Base-by-base conservation (phyloP, 1,140 invertebrate species). In the Sycophila sp. region DNA sequence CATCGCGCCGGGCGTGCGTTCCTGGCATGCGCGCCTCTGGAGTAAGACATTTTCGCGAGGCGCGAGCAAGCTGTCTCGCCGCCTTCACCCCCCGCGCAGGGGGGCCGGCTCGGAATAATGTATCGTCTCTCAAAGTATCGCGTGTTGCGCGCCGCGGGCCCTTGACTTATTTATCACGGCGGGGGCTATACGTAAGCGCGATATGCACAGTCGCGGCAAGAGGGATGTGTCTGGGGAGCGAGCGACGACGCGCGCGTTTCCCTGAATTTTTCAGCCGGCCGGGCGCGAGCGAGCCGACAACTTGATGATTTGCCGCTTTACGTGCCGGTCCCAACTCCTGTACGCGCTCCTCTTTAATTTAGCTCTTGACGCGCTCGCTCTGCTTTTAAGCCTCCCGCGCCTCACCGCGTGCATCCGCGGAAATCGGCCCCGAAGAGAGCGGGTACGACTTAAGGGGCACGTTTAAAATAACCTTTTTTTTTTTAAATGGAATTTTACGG, bases 111-210 rank as follows among this genome's bases (percentile, higher is more conserved):
- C 28, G n/a, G n/a, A 42, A 45, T 66, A 56, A 66, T 56, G 24
- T 62, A 62, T 69, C 58, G 34, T 51, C 38, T 38, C 24, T 69
- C 66, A 69, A 69, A 69, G 45, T 40, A 60, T 67, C 55, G 22
- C 55, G 32, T 60, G 53, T 47, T 47, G 7, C 19, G 17, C 17
- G 17, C n/a, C 60, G 60, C 56, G 22, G 19, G 22, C 34, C 56
- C 58, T 53, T 69, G 67, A 69, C 55, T 69, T 69, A 69, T 62
- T 62, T 69, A 60, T 69, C 58, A 69, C 49, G 11, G 55, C 3
- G 13, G 4, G 13, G n/a, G 36, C 32, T 22, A 47, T 22, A 17
- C n/a, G 10, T 28, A 2, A 32, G 22, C n/a, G 5, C n/a, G n/a
- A n/a, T 19, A 1, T n/a, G 19, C 28, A 15, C 40, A 36, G 40